Evolutionary conservation across 1,140 invertebrate genomes (phyloP).

Genomic region (Drosophila fuyamai): DNA sequence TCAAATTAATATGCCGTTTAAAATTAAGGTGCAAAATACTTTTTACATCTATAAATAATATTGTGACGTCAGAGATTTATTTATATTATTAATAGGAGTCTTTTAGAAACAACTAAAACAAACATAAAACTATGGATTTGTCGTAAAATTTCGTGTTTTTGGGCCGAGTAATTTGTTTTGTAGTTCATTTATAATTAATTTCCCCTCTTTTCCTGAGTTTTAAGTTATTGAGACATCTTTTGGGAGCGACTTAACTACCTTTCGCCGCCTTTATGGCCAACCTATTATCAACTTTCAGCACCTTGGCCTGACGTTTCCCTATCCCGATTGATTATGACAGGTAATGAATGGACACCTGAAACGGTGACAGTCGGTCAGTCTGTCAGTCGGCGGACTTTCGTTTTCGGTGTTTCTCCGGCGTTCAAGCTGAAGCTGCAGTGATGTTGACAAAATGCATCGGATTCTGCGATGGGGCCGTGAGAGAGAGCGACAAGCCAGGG

Average conservation of each 20-base stretch:
- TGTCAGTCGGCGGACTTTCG: conserved; percentile 67
- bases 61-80: too few relatives aligned
- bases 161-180: too few relatives aligned
- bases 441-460: conserved; percentile 76
- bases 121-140: too few relatives aligned
- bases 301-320: conserved; percentile 22
- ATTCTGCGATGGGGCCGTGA: conserved; percentile 50
- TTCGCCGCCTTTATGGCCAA: not conserved
- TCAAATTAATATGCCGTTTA: too few relatives aligned
- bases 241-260: not conserved
- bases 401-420: conserved; percentile 51
- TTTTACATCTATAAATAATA: too few relatives aligned
- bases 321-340: conserved; percentile 37
- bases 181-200: too few relatives aligned
- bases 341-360: conserved; percentile 33
- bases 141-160: too few relatives aligned
- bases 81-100: too few relatives aligned
- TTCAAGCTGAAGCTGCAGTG: not conserved
- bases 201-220: conserved; percentile 1
- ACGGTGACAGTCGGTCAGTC: conserved; percentile 39
- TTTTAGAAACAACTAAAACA: too few relatives aligned
- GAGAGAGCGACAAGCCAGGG: conserved; percentile 37
- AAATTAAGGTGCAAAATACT: too few relatives aligned
- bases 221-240: conserved; percentile 26
- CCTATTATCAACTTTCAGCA: conserved; percentile 24